Evolutionary conservation across 2,113 vertebrate species (phyloP), one percentile per base, ranked within the genome.

Genomic region (Nannobrachium achirus): DNA sequence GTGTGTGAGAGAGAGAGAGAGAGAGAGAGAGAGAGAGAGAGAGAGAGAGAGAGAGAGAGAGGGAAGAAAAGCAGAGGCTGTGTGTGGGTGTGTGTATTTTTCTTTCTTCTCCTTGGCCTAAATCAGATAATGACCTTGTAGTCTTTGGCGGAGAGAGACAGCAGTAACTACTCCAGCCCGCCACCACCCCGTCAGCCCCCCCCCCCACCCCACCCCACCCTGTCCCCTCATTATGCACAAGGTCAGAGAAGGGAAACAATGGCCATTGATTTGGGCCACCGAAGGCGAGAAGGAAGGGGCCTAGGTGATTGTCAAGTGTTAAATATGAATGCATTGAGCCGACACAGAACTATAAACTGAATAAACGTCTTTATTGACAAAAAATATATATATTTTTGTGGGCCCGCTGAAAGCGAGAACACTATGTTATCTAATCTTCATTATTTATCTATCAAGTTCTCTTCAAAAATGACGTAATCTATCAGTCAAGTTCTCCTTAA

Each of bases 101-200:
- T 86, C 39, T 79, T 85, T 84, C 87, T 80, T 84, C 66, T 71
- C 63, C 65, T 72, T 16, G 45, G 80, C 81, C 82, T 85, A 67
- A 86, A 91, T 90, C 86, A 85, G 87, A 89, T 87, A 91, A 89
- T 89, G 86, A 92, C 91, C 91, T 92, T 92, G 90, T 90, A 87
- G 87, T 83, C 71, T 79, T 75, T 76, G 84, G 73, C 20, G 66
- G 44, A 73, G 83, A 83, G 74, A 69, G 72, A 82, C 73, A 66
- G 71, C 51, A 56, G 82, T 90, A 89, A 90, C 80, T 86, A 89
- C 86, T 90, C 86, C 82, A 81, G 83, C 78, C 76, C 76, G 66
- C 70, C 66, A 76, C 77, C 25, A 33, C 25, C 25, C 25, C 6
- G 25, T 33, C 25, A 33, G 25, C 25, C 25, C 25, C 25, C 25